These are phyloP conservation scores for Diplolepis rosae DNA, from an alignment of 2,888 invertebrate genomes.

Conservation along the genomic window DNA sequence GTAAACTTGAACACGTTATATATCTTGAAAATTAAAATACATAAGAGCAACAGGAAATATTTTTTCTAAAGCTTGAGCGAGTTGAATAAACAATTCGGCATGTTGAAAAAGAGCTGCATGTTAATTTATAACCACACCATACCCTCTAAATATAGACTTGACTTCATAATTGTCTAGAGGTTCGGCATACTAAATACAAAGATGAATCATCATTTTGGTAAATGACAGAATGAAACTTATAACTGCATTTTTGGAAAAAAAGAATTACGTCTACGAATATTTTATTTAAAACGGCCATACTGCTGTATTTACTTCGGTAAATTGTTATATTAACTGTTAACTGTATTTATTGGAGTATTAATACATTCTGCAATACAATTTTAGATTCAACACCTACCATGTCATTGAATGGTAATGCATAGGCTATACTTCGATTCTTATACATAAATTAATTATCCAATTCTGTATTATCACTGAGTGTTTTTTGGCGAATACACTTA, in stretches of 20 bases:
- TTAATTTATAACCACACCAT: constrained; percentile 20
- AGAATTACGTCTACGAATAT: not conserved
- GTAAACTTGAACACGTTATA: too few species aligned
- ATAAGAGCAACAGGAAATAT: not conserved
- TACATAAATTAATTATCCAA: constrained; percentile 58
- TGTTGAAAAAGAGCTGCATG: constrained; percentile 13
- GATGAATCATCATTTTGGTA: constrained; percentile 21
- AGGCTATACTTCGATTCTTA: constrained; percentile 47
- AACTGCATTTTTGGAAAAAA: not conserved
- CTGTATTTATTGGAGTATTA: not conserved
- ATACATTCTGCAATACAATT: constrained; percentile 36
- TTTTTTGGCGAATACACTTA: not conserved
- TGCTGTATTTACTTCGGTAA: too few species aligned
- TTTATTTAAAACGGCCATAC: too few species aligned
- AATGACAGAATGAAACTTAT: not conserved
- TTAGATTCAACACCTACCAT: constrained; percentile 40
- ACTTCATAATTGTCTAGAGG: constrained; percentile 24
- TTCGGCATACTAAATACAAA: constrained; percentile 17
- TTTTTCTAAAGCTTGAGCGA: not conserved
- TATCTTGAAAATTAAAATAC: too few species aligned
- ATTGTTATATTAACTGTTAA: too few species aligned
- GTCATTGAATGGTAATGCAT: constrained; percentile 64
- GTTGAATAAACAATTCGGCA: not conserved
- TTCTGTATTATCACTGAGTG: constrained; percentile 57
- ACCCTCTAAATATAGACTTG: constrained; percentile 24